A percentile compares a stretch with the other conserved stretches of the same genome.
These are phyloP conservation scores for Acromyrmex echinatior DNA, from an alignment of 1,140 invertebrate genomes.

Conservation along the genomic window DNA sequence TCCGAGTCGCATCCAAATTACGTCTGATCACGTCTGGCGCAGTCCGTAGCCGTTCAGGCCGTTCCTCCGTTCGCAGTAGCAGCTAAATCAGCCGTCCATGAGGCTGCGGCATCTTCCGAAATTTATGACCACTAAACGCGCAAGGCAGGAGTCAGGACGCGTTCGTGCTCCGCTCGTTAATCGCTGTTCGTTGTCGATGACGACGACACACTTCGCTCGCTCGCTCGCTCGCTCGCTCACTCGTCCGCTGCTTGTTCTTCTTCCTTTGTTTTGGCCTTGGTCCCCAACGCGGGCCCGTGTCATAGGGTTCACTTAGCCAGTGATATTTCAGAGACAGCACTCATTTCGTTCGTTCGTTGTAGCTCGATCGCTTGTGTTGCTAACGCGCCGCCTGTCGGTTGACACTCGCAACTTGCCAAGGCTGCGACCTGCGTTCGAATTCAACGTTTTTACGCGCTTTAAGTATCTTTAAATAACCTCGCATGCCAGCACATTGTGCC, in stretches of 20 bases:
- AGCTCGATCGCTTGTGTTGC: background rate
- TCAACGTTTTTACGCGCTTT: too few species aligned
- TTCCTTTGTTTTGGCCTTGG: too few species aligned
- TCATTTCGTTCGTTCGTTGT: background rate
- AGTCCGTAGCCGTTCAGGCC: too few species aligned
- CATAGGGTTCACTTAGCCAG: too few species aligned
- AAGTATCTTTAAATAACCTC: too few species aligned
- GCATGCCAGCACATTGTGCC: too few species aligned
- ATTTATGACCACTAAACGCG: background rate
- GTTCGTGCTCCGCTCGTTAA: background rate
- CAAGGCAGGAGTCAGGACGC: background rate
- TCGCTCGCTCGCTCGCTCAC: too few species aligned
- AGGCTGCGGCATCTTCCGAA: background rate
- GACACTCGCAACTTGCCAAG: too few species aligned
- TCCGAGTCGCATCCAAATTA: background rate
- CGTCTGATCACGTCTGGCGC: background rate
- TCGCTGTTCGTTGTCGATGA: background rate
- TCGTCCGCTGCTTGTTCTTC: too few species aligned
- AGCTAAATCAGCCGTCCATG: background rate
- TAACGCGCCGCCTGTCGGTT: conserved; percentile 3
- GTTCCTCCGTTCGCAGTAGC: background rate
- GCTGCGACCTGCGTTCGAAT: too few species aligned
- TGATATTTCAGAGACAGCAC: too few species aligned
- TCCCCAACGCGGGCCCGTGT: too few species aligned
- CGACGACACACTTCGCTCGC: background rate